These are phyloP conservation scores for Knipowitschia caucasica DNA, from an alignment of 2,797 vertebrate species.

Conservation along the genomic window DNA sequence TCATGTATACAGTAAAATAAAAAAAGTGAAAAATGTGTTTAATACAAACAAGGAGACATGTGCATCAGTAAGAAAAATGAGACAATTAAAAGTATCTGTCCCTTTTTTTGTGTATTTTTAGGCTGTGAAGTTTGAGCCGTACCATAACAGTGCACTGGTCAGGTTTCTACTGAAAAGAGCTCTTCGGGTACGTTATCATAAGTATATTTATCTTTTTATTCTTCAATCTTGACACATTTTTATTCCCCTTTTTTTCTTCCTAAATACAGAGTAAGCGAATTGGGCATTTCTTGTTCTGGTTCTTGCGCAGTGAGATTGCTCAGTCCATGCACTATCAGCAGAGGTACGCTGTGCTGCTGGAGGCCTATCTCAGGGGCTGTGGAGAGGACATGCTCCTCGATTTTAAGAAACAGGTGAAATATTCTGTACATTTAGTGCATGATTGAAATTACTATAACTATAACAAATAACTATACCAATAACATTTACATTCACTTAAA, in stretches of 20 bases:
- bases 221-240: neutral
- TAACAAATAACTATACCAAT: too few species aligned
- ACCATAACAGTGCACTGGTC: slow-evolving; percentile 94
- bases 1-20: too few species aligned
- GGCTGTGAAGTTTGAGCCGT: slow-evolving; percentile 98
- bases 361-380: slow-evolving; percentile 93
- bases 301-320: slow-evolving; percentile 95
- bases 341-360: slow-evolving; percentile 91
- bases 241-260: slow-evolving; percentile 1
- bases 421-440: too few species aligned
- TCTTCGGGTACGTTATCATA: slow-evolving; percentile 81
- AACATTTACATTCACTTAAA: too few species aligned
- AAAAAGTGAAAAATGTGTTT: neutral
- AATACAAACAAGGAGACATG: too few species aligned
- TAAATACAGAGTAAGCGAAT: slow-evolving; percentile 90
- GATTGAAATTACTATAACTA: too few species aligned
- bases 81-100: neutral
- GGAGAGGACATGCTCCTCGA: slow-evolving; percentile 91
- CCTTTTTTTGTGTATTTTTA: slow-evolving; percentile 48
- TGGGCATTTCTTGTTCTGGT: slow-evolving; percentile 98
- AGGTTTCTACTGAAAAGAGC: slow-evolving; percentile 93
- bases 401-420: slow-evolving; percentile 82
- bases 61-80: too few species aligned
- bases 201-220: neutral
- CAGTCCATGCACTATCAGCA: slow-evolving; percentile 98